A percentile compares a stretch with the other conserved stretches of the same genome.
Evolutionary conservation across 2,113 vertebrate genomes (phyloP).

Genomic region (Emberiza fucata): DNA sequence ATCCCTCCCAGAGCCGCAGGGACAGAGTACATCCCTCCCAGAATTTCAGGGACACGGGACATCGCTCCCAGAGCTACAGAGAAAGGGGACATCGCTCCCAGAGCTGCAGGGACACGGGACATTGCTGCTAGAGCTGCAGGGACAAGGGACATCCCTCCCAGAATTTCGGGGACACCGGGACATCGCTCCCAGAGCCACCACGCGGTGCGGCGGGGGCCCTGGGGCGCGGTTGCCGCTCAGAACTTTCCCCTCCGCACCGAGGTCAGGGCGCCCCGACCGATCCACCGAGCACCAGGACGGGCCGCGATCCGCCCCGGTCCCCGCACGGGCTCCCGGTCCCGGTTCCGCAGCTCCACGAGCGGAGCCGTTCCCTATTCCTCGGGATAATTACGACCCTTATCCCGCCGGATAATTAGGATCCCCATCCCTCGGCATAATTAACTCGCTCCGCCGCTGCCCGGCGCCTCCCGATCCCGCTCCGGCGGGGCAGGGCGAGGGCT

Average conservation of each 20-base stretch:
- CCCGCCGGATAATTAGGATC: neutral
- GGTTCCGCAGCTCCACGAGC: rapidly evolving
- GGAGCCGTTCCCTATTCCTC: neutral
- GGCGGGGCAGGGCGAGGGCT: neutral
- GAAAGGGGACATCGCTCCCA: rapidly evolving
- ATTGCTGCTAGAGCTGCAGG: neutral
- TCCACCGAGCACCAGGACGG: neutral
- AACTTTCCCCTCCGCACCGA: rapidly evolving
- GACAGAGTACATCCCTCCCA: no score
- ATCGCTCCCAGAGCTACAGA: neutral
- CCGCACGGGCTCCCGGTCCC: neutral
- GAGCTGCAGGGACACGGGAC: neutral
- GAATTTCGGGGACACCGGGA: neutral
- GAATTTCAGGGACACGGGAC: no score
- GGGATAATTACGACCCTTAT: neutral
- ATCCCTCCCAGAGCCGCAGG: no score
- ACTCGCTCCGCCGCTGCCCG: neutral
- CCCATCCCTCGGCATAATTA: neutral
- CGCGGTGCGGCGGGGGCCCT: neutral
- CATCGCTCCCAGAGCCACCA: neutral
- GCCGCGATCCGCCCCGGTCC: neutral
- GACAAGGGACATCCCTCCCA: rapidly evolving
- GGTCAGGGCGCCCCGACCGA: neutral
- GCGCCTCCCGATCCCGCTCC: neutral
- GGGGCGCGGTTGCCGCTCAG: rapidly evolving